Evolutionary conservation across 2,113 vertebrate genomes (phyloP).

Genomic region (Microtus richardsoni): DNA sequence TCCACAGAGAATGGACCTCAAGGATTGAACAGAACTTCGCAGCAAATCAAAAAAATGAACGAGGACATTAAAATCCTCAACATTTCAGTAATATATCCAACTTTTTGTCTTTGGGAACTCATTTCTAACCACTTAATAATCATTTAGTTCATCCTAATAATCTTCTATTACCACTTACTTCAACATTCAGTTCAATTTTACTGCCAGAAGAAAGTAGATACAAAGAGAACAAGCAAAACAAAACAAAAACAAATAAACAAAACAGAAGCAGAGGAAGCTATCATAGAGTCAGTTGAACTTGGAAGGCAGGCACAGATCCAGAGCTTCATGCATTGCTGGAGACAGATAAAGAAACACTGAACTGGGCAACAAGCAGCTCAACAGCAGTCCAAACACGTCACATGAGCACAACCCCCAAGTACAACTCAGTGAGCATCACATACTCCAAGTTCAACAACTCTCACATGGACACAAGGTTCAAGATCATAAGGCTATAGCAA

Average conservation of each 20-base stretch:
- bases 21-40: background rate
- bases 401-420: background rate
- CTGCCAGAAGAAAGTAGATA: background rate
- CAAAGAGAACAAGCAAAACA: background rate
- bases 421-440: background rate
- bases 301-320: background rate
- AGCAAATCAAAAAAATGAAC: slow-evolving; percentile 10
- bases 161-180: background rate
- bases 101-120: background rate
- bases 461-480: background rate
- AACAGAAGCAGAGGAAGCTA: background rate
- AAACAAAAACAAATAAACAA: background rate
- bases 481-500: background rate
- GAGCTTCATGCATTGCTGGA: background rate
- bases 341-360: background rate
- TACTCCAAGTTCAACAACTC: background rate
- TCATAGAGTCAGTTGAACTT: background rate
- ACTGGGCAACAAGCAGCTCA: background rate
- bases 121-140: slow-evolving; percentile 5
- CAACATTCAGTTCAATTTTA: slow-evolving; percentile 24
- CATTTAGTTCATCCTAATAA: background rate
- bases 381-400: background rate
- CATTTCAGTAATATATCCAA: background rate
- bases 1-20: background rate
- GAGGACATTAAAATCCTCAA: slow-evolving; percentile 12